phyloP scores from a whole-genome alignment of 2,113 vertebrate species.

The Laticauda laticaudata region DNA sequence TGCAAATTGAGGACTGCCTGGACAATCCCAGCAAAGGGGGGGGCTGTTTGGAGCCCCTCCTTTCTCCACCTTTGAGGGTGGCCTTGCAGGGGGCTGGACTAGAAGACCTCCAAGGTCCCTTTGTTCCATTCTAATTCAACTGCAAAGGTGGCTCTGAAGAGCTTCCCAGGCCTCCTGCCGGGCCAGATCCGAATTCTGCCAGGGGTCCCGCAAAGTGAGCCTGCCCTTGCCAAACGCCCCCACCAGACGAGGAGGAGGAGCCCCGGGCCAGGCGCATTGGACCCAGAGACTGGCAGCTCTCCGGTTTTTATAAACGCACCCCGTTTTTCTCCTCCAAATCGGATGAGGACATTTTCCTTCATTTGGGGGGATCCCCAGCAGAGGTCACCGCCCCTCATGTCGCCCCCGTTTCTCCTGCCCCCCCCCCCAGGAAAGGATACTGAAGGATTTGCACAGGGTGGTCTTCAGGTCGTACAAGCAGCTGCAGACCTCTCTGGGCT shows the following conservation, averaged over 20 bases:
- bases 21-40: not conserved
- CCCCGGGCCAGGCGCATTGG: not conserved
- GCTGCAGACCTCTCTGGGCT: constrained; percentile 93
- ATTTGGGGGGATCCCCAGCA: not conserved
- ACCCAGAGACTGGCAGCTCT: not conserved
- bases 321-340: not conserved
- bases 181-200: not conserved
- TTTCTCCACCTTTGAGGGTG: not conserved
- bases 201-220: not conserved
- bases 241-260: not conserved
- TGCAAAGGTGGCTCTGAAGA: not conserved
- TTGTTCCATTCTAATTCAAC: no score
- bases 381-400: not conserved
- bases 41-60: not conserved
- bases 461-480: constrained; percentile 95
- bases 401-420: not conserved
- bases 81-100: not conserved
- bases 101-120: not conserved
- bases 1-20: not conserved
- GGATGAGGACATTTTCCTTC: not conserved
- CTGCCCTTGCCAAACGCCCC: no score
- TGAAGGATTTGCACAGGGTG: constrained; percentile 88
- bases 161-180: not conserved
- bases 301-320: not conserved
- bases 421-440: constrained; percentile 80